Evolutionary conservation across 2,797 vertebrate genomes (phyloP).

Genomic region (Aldrovandia affinis): DNA sequence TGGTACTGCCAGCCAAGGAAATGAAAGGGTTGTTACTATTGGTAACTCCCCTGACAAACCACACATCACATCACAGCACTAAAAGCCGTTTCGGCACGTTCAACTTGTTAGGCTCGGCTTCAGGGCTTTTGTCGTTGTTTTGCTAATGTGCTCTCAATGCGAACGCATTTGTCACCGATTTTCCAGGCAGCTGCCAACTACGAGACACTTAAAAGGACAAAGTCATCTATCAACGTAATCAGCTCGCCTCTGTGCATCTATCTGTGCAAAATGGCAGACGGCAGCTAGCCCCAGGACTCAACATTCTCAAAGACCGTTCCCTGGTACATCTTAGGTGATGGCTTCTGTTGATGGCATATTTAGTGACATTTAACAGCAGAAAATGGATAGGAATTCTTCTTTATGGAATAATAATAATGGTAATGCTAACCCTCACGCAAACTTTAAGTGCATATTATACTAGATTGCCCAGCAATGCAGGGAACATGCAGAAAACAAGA

Average conservation of each 20-base stretch:
- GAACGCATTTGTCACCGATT: constrained; percentile 35
- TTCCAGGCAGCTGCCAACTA: constrained; percentile 24
- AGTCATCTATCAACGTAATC: constrained; percentile 42
- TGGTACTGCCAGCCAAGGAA: background rate
- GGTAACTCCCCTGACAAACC: background rate
- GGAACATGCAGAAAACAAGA: background rate
- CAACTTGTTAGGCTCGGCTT: background rate
- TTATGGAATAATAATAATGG: background rate
- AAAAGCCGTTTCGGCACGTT: background rate
- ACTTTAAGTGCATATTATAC: background rate
- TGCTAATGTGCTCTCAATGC: constrained; percentile 9
- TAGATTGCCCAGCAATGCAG: background rate
- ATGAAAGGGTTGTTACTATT: background rate
- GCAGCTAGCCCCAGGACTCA: constrained; percentile 1
- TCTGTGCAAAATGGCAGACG: constrained; percentile 28
- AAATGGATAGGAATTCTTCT: constrained; percentile 23
- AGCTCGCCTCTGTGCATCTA: constrained; percentile 25
- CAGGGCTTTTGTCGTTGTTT: background rate
- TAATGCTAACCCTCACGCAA: constrained; percentile 9
- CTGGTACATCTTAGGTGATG: constrained; percentile 30
- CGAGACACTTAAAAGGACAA: constrained; percentile 41
- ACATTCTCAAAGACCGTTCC: constrained; percentile 25
- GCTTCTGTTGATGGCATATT: constrained; percentile 2
- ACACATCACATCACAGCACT: background rate
- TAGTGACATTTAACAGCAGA: constrained; percentile 18